Evolutionary conservation across 2,888 invertebrate species (phyloP).

Genomic region (Acrocera orbiculus): DNA sequence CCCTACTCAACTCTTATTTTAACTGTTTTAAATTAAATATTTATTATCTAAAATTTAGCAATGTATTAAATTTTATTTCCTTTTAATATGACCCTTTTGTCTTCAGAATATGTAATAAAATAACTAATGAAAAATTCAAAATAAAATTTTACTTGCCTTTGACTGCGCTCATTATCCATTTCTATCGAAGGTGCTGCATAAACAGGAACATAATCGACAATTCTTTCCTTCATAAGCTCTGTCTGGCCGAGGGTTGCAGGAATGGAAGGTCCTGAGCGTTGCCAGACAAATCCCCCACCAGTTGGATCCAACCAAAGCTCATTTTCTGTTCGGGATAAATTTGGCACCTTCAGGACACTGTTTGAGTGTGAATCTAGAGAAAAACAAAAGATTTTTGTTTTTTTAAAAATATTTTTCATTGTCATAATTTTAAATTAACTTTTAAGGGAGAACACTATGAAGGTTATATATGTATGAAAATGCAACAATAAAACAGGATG

Average conservation of each 20-base stretch:
- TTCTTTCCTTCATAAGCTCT: constrained; percentile 31
- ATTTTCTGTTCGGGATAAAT: constrained; percentile 28
- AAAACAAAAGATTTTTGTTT: neutral
- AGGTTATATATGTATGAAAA: too few species aligned
- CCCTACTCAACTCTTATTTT: too few species aligned
- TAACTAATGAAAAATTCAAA: too few species aligned
- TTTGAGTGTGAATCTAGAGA: constrained; percentile 27
- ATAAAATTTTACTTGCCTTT: constrained; percentile 9
- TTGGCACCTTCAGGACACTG: constrained; percentile 32
- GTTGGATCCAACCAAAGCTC: constrained; percentile 32
- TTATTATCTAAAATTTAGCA: too few species aligned
- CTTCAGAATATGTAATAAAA: too few species aligned
- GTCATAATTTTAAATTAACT: constrained; percentile 1
- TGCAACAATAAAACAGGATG: too few species aligned
- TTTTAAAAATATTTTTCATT: neutral
- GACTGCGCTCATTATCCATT: constrained; percentile 7
- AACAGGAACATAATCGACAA: constrained; percentile 31
- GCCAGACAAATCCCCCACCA: constrained; percentile 30
- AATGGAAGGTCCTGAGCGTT: constrained; percentile 18
- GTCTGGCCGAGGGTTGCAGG: constrained; percentile 16
- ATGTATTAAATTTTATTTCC: too few species aligned
- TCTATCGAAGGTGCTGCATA: constrained; percentile 20
- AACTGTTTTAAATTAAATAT: too few species aligned
- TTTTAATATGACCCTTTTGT: too few species aligned
- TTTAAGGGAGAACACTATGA: too few species aligned